Conservation (phyloP, 2,888 invertebrate genomes). For the Thalpophila matura region DNA sequence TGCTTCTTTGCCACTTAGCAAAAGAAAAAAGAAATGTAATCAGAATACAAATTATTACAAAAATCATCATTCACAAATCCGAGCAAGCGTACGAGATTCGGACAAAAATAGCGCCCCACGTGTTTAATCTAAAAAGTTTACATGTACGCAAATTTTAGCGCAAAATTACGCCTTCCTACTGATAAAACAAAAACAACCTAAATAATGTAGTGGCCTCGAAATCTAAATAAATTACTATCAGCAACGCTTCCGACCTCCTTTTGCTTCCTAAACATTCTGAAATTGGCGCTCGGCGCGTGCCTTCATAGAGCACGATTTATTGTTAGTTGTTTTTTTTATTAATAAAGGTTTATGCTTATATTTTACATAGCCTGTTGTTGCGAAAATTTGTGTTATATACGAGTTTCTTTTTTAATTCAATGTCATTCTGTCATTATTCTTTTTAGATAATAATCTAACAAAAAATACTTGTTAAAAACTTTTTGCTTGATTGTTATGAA, state of each 20-base stretch:
- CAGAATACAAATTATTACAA: slow-evolving; percentile 1
- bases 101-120: slow-evolving; percentile 41
- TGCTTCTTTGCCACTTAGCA: too few species aligned
- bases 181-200: slow-evolving; percentile 90
- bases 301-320: slow-evolving; percentile 65
- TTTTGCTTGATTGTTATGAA: too few species aligned
- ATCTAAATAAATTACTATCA: slow-evolving; percentile 89
- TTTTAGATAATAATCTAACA: too few species aligned
- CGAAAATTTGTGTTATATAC: neutral
- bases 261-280: slow-evolving; percentile 82
- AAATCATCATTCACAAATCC: slow-evolving; percentile 15
- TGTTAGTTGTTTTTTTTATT: slow-evolving; percentile 27
- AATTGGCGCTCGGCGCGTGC: slow-evolving; percentile 74
- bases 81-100: neutral
- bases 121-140: slow-evolving; percentile 74
- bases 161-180: slow-evolving; percentile 88
- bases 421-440: too few species aligned
- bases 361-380: slow-evolving; percentile 22
- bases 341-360: neutral
- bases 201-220: slow-evolving; percentile 88
- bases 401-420: neutral
- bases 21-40: too few species aligned
- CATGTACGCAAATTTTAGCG: slow-evolving; percentile 71
- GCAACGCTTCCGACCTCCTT: slow-evolving; percentile 88
- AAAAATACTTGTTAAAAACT: too few species aligned